A percentile compares a stretch with the other conserved stretches of the same genome.
Conservation (phyloP, 2,888 invertebrate genomes). For the Troides helena region DNA sequence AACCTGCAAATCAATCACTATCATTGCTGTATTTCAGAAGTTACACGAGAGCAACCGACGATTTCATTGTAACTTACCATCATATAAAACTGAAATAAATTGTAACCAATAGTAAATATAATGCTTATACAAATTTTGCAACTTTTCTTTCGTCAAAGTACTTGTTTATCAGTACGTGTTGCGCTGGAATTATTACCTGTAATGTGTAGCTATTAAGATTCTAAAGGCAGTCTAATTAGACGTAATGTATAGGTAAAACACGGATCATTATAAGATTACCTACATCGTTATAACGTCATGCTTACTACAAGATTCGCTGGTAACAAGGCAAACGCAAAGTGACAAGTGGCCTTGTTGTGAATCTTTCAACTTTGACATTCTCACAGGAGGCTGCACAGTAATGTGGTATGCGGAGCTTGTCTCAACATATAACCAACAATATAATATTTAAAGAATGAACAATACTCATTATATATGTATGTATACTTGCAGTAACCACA, state of each 20-base stretch:
- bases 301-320: background rate
- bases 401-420: slow-evolving; percentile 22
- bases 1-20: too few species aligned
- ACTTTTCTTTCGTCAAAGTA: too few species aligned
- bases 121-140: too few species aligned
- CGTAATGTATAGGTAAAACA: too few species aligned
- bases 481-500: background rate
- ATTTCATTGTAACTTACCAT: too few species aligned
- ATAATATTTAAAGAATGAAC: slow-evolving; percentile 1
- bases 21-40: too few species aligned
- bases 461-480: background rate
- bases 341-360: slow-evolving; percentile 27
- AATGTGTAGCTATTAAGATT: background rate
- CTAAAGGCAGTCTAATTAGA: background rate
- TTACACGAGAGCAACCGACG: too few species aligned
- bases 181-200: too few species aligned
- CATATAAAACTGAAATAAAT: too few species aligned
- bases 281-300: background rate
- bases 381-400: slow-evolving; percentile 36
- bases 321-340: slow-evolving; percentile 19
- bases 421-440: slow-evolving; percentile 3
- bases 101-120: too few species aligned
- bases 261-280: background rate
- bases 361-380: slow-evolving; percentile 55
- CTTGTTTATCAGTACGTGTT: too few species aligned